Base-by-base conservation (phyloP, 2,888 invertebrate species). In the Limulus polyphemus region DNA sequence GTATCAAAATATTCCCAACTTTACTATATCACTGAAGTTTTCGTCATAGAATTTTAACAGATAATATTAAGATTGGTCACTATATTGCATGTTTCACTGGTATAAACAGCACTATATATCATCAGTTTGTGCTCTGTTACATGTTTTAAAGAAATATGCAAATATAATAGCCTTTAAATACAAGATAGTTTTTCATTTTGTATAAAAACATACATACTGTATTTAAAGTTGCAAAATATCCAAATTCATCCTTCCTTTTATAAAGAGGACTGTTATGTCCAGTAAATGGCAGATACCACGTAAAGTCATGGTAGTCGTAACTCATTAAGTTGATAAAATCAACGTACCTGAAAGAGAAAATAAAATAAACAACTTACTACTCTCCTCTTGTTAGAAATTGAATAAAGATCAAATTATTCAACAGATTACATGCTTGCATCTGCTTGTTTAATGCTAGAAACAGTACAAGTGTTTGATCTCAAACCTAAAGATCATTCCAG, bases 241-340 rank as follows among this genome's bases (percentile, higher is more conserved):
- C 81, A 51, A 79, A 78, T 69, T 90, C 87, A 1, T 77, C 76
- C 11, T 77, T 71, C 10, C 82, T 78, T 1, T 82, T 77, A 74
- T 82, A 88, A 4, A 94, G 77, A 0, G 93, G 92, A 0, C 92
- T 82, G 76, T 94, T 93, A 13, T 90, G 79, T 0, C 89, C 87
- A 16, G 92, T 92, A 69, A 90, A 83, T 1, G 92, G 92, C 1
- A 86, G 84, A 65, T 82, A 82, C 32, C 16, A 14, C 74, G 81
- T 81, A 72, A 82, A 93, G 72, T 83, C 86, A 75, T 93, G 91
- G 73, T 84, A 93, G 75, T 94, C 93, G 73, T 94, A 94, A 0
- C 87, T 82, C 93, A 93, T 93, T n/a, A 94, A 73, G 75, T 90
- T 91, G 0, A 90, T 82, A 78, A 83, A 90, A 75, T 93, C 92